Base-by-base conservation (phyloP, 2,113 vertebrate species). In the Oncorhynchus kisutch region DNA sequence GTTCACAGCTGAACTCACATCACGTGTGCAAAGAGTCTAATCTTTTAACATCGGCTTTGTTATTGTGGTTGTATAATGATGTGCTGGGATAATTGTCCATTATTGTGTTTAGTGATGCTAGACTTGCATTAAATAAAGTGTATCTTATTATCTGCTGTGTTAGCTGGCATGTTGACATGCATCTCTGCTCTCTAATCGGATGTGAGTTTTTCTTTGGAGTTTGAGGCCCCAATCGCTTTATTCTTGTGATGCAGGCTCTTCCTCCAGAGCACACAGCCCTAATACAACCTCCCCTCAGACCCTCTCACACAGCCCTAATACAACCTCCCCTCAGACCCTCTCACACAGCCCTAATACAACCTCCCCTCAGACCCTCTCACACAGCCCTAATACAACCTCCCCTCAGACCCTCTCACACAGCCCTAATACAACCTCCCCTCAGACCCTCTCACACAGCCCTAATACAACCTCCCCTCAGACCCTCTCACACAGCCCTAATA, bases 231-330 rank as follows among this genome's bases (percentile, higher is more conserved):
- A 86, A 80, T 90, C 81, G 79, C 88, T 90, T 91, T 86, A 90
- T 93, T 91, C 91, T 89, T 76, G 85, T 73, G 84, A 87, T 84
- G 81, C 85, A 82, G 86, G 77, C 78, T 94, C 94, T 93, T 95
- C 93, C 94, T 95, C 91, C 92, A 90, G 92, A 95, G 92, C 89
- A 91, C 92, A 94, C 94, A 90, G 84, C 86, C 84, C 91, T 95
- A 95, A 96, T 93, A 94, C 92, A 79, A 77, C 88, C 92, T 94
- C 92, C 92, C 95, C 92, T 94, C 93, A 95, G 94, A 93, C 93
- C 82, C 89, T 84, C 84, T 82, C 71, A 93, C 92, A 88, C 89
- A 86, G 90, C 92, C 90, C 34, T 9, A 39, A 39, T 39, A 8
- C 34, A 39, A 9, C 34, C 34, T 39, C 34, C 34, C 34, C 1